Conservation (phyloP, 2,113 vertebrate species). For the Mesitornis unicolor region DNA sequence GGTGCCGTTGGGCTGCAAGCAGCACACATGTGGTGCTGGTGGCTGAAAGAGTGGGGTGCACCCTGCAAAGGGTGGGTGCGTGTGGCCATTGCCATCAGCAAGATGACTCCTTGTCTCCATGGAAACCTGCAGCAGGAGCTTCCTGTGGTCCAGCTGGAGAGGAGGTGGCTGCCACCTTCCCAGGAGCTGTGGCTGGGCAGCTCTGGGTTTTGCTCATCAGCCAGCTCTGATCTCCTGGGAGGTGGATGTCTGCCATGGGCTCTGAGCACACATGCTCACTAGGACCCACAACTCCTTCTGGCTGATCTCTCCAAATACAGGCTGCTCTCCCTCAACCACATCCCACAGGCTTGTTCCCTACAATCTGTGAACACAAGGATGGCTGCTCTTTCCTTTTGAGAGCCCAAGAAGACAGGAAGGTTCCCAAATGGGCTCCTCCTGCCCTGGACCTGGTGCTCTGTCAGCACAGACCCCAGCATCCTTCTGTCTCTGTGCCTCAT, state of each 20-base stretch:
- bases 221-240: not conserved
- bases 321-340: not conserved
- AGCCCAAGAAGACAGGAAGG: not conserved
- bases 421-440: not conserved
- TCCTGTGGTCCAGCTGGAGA: not conserved
- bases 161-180: not conserved
- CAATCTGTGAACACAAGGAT: rapidly evolving
- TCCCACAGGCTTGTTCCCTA: not conserved
- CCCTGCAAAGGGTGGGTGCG: not conserved
- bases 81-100: not conserved
- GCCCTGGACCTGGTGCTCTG: not conserved
- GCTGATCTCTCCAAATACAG: not conserved
- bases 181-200: not conserved
- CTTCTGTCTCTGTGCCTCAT: not conserved
- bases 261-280: rapidly evolving
- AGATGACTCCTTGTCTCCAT: constrained; percentile 65
- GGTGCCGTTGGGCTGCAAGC: not conserved
- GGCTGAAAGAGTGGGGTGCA: not conserved
- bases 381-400: not conserved
- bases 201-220: not conserved
- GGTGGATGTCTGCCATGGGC: not conserved
- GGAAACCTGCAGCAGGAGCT: constrained; percentile 65
- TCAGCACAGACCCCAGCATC: not conserved
- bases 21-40: not conserved
- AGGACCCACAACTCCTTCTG: not conserved